Conservation (phyloP, 1,140 invertebrate species). For the Sycophila sp. region DNA sequence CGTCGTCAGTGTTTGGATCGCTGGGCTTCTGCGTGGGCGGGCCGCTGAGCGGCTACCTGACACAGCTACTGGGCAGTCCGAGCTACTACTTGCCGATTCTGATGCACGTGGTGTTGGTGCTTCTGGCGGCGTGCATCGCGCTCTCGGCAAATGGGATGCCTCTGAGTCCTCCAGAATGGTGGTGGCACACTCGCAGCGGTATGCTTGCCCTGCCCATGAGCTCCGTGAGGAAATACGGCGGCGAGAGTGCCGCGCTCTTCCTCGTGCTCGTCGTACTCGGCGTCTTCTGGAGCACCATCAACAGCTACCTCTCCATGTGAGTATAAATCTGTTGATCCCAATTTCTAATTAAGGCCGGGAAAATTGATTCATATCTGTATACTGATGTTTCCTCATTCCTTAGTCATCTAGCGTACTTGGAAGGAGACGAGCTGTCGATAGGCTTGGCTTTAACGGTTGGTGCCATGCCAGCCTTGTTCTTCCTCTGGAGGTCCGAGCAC, state of each 20-base stretch:
- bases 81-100: constrained; percentile 68
- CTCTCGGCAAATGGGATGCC: constrained; percentile 75
- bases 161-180: constrained; percentile 81
- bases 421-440: constrained; percentile 70
- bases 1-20: constrained; percentile 70
- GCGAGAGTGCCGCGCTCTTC: constrained; percentile 76
- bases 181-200: constrained; percentile 83
- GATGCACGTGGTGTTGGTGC: constrained; percentile 71
- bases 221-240: constrained; percentile 75
- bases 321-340: constrained; percentile 11
- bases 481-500: constrained; percentile 81
- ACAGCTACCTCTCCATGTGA: constrained; percentile 79
- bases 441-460: constrained; percentile 75
- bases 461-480: constrained; percentile 74
- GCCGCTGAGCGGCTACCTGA: constrained; percentile 70
- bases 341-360: too few relatives aligned
- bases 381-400: constrained; percentile 22
- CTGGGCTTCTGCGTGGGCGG: constrained; percentile 78
- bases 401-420: constrained; percentile 72
- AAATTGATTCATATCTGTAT: not conserved
- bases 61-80: constrained; percentile 44
- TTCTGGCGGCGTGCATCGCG: constrained; percentile 74
- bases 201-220: constrained; percentile 79
- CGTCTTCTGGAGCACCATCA: constrained; percentile 80
- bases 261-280: constrained; percentile 77